phyloP scores from a whole-genome alignment of 2,888 invertebrate species.

The Bruchidius siliquastri region DNA sequence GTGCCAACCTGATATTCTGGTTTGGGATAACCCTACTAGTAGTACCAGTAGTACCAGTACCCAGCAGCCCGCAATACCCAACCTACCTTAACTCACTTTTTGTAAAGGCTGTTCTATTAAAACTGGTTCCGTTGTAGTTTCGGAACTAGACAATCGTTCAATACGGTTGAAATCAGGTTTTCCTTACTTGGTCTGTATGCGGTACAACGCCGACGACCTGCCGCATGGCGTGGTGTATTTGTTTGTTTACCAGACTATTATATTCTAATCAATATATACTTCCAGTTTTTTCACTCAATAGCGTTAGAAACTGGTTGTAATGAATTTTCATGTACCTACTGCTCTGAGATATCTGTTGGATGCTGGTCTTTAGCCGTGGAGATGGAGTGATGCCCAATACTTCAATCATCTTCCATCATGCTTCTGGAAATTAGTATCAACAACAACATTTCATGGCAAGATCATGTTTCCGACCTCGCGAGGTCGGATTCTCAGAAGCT shows the following conservation, averaged over 20 bases:
- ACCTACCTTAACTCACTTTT: constrained; percentile 40
- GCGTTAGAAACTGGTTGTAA: background rate
- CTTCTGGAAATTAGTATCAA: no score
- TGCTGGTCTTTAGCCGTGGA: no score
- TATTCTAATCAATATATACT: background rate
- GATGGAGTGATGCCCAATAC: no score
- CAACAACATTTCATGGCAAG: no score
- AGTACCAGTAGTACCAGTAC: constrained; percentile 12
- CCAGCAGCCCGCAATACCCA: constrained; percentile 8
- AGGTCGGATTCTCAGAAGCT: no score
- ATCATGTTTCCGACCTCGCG: no score
- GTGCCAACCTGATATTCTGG: constrained; percentile 37
- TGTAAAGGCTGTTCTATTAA: constrained; percentile 38
- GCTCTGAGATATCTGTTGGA: no score
- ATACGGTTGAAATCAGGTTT: constrained; percentile 37
- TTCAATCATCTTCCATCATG: no score
- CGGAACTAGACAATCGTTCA: constrained; percentile 38
- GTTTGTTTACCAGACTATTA: background rate
- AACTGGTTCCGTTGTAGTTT: constrained; percentile 40
- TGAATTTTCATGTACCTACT: no score
- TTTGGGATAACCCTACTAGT: constrained; percentile 38
- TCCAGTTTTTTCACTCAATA: background rate
- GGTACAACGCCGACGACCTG: background rate
- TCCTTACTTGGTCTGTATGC: constrained; percentile 13
- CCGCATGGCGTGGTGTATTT: background rate